Evolutionary conservation across 2,797 vertebrate genomes (phyloP).

Genomic region (Acipenser oxyrinchus): DNA sequence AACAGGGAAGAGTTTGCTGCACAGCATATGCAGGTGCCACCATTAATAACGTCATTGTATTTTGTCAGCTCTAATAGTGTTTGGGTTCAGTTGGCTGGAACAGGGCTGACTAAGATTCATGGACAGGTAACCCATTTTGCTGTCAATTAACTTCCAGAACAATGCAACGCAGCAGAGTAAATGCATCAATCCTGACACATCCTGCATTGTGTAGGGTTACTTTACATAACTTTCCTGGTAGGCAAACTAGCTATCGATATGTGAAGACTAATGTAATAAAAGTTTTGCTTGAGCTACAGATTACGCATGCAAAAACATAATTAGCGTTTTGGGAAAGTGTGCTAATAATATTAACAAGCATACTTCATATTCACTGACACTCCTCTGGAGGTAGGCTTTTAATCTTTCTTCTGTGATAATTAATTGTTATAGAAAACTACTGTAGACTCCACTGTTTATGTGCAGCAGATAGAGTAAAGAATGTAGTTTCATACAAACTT

Average conservation of each 20-base stretch:
- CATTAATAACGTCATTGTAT: neutral
- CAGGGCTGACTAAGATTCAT: neutral
- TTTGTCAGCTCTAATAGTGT: conserved; percentile 11
- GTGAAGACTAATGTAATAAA: too few relatives aligned
- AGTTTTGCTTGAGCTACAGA: too few relatives aligned
- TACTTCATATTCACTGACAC: too few relatives aligned
- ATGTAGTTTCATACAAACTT: too few relatives aligned
- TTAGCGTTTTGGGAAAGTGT: too few relatives aligned
- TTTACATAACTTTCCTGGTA: neutral
- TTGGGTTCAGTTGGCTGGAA: conserved; percentile 7
- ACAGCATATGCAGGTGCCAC: neutral
- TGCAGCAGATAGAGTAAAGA: too few relatives aligned
- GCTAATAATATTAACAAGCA: too few relatives aligned
- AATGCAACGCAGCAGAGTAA: neutral
- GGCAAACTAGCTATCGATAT: neutral
- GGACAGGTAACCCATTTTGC: conserved; percentile 8
- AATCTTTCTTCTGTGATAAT: too few relatives aligned
- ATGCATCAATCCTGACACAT: neutral
- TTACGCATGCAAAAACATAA: too few relatives aligned
- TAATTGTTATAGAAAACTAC: too few relatives aligned
- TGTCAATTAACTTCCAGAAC: conserved; percentile 8
- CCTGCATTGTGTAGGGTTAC: neutral
- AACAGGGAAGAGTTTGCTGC: neutral
- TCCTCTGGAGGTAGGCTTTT: too few relatives aligned
- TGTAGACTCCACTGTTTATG: too few relatives aligned